Percentiles rank a stretch among this genome's conserved stretches.
Evolutionary conservation across 2,797 vertebrate species (phyloP).

Genomic region (Serranus cabrilla): DNA sequence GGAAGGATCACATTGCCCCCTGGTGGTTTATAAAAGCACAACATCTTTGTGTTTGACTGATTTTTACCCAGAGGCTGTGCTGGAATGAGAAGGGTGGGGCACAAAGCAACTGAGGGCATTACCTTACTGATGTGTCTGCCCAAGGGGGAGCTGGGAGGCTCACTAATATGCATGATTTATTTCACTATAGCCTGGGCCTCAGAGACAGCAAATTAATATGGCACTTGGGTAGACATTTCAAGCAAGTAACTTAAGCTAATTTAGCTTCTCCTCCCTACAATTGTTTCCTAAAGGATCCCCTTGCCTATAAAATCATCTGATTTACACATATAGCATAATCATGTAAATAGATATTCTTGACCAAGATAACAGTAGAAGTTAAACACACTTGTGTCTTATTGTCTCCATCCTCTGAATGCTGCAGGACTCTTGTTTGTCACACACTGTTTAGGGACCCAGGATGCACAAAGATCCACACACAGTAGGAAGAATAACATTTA

Average conservation of each 20-base stretch:
- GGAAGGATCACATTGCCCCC: slow-evolving; percentile 69
- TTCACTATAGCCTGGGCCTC: not conserved
- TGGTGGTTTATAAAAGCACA: slow-evolving; percentile 29
- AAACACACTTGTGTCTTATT: no score
- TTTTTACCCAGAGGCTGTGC: slow-evolving; percentile 5
- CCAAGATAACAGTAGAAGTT: not conserved
- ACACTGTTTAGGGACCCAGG: no score
- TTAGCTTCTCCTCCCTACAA: not conserved
- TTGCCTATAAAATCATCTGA: not conserved
- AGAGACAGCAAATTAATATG: not conserved
- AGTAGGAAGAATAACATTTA: no score
- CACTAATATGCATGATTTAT: slow-evolving; percentile 11
- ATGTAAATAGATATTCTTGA: not conserved
- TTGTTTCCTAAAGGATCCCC: not conserved
- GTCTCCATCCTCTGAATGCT: no score
- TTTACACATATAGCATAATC: not conserved
- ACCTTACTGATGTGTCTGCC: not conserved
- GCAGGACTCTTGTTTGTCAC: no score
- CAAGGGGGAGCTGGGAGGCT: not conserved
- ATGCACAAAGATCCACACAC: no score
- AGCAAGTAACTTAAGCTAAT: not conserved
- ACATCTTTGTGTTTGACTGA: slow-evolving; percentile 16
- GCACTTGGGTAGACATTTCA: no score
- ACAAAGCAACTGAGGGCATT: slow-evolving; percentile 2
- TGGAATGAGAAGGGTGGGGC: slow-evolving; percentile 20